A percentile compares a stretch with the other conserved stretches of the same genome.
Conservation (phyloP, 2,797 vertebrate genomes). For the Poeciliopsis turneri region DNA sequence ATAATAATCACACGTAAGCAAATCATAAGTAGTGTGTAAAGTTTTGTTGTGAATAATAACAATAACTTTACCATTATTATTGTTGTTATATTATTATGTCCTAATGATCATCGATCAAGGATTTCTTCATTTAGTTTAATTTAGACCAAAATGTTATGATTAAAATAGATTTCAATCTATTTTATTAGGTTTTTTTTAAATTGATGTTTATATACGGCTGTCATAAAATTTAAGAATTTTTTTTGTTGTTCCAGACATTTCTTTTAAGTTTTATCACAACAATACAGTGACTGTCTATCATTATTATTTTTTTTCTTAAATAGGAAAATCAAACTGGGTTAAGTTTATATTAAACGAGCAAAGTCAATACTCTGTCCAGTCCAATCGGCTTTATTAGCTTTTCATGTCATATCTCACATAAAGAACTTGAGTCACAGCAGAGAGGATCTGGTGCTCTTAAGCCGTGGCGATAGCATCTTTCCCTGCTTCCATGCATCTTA, state of each 20-base stretch:
- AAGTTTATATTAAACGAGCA: conserved; percentile 5
- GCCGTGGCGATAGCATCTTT: conserved; percentile 62
- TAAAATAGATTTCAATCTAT: background rate
- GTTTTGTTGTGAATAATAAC: background rate
- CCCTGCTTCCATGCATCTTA: conserved; percentile 59
- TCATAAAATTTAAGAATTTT: background rate
- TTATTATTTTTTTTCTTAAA: background rate
- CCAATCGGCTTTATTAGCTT: conserved; percentile 15
- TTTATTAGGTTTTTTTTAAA: background rate
- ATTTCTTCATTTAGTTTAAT: background rate
- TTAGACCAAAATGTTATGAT: background rate
- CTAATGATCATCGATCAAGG: background rate
- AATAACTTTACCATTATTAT: background rate
- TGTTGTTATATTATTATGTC: background rate
- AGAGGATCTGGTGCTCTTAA: conserved; percentile 53
- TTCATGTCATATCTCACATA: conserved; percentile 39
- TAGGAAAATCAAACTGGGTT: conserved; percentile 12
- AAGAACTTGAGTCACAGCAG: conserved; percentile 39
- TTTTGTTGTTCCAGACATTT: background rate
- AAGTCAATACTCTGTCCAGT: background rate
- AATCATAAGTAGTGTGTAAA: background rate
- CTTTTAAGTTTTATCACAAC: background rate
- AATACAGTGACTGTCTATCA: background rate
- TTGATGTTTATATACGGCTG: background rate
- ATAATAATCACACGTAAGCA: background rate